Conservation (phyloP, 1,140 invertebrate species). For the Macrotrachela quadricornifera region DNA sequence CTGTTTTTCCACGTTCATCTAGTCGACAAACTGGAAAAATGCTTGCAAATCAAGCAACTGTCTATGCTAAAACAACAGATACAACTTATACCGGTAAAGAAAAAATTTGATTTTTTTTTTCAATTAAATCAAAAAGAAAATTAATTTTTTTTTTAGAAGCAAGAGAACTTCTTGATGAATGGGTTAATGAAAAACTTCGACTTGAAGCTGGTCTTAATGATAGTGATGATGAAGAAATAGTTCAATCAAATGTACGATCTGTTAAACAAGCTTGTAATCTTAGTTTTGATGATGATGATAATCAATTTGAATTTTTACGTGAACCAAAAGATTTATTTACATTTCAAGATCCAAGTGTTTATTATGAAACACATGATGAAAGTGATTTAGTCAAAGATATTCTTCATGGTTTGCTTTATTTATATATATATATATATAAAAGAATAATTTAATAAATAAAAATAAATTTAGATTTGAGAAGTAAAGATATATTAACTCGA, state of each 20-base stretch:
- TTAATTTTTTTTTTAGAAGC: slow-evolving; percentile 12
- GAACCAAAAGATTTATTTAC: neutral
- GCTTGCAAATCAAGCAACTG: too few relatives aligned
- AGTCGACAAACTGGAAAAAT: too few relatives aligned
- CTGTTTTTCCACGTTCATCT: too few relatives aligned
- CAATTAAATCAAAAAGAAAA: too few relatives aligned
- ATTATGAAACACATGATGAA: slow-evolving; percentile 15
- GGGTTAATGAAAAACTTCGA: slow-evolving; percentile 20
- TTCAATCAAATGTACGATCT: neutral
- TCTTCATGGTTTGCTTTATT: slow-evolving; percentile 15
- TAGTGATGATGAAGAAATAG: slow-evolving; percentile 5
- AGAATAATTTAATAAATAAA: too few relatives aligned
- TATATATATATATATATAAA: too few relatives aligned
- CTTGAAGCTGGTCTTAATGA: slow-evolving; percentile 11
- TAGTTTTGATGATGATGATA: slow-evolving; percentile 7
- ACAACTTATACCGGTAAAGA: too few relatives aligned
- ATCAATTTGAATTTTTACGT: neutral
- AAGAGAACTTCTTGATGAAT: slow-evolving; percentile 19
- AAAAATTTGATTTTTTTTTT: neutral
- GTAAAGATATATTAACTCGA: slow-evolving; percentile 12
- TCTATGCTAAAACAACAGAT: too few relatives aligned
- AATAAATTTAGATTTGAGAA: slow-evolving; percentile 15
- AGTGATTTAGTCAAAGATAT: slow-evolving; percentile 14
- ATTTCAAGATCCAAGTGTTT: slow-evolving; percentile 12
- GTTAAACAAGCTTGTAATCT: slow-evolving; percentile 9